Conservation (phyloP, 2,888 invertebrate genomes). For the Chironomus riparius region DNA sequence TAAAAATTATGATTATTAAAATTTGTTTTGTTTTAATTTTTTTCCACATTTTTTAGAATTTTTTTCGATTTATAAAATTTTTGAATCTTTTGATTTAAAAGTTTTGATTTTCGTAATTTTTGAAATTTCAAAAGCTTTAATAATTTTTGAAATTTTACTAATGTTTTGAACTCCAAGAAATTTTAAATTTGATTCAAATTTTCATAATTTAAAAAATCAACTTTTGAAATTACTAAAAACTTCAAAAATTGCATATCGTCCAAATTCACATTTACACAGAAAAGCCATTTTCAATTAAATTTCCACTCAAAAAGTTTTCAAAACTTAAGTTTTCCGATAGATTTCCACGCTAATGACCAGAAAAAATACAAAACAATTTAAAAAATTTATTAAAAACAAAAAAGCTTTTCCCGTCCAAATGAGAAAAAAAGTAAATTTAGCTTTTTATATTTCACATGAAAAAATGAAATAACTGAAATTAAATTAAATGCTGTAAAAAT, state of each 20-base stretch:
- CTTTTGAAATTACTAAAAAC: no score
- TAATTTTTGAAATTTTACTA: no score
- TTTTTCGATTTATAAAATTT: no score
- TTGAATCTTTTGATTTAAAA: no score
- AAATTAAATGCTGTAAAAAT: background rate
- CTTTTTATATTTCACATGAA: background rate
- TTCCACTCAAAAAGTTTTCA: background rate
- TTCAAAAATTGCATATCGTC: no score
- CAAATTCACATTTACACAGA: no score
- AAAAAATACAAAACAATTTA: background rate
- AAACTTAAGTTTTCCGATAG: background rate
- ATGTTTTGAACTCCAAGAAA: no score
- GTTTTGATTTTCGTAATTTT: no score
- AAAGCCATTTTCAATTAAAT: background rate
- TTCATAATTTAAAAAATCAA: no score
- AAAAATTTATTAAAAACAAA: background rate
- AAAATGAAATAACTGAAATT: background rate
- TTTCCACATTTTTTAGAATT: background rate
- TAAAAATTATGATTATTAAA: no score
- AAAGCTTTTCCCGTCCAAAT: background rate
- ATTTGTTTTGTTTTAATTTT: background rate
- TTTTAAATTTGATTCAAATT: no score
- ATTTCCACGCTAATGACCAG: background rate
- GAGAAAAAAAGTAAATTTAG: background rate
- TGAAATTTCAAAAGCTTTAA: no score